These are phyloP conservation scores for Menura novaehollandiae DNA, from an alignment of 2,113 vertebrate species.

Conservation along the genomic window DNA sequence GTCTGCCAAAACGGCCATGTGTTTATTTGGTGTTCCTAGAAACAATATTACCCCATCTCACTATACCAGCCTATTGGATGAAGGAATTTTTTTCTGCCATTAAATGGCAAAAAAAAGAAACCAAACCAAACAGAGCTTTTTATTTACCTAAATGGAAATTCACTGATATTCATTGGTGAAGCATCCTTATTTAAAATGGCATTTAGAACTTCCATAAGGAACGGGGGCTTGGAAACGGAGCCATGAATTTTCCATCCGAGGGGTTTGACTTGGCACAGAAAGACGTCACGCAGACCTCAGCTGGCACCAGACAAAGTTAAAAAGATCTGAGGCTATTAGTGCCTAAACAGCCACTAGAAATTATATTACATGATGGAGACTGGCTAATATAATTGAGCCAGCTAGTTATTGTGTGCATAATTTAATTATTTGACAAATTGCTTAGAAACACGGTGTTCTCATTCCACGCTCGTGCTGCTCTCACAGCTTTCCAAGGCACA, in stretches of 20 bases:
- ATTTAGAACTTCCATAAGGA: constrained; percentile 20
- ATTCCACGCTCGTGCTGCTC: background rate
- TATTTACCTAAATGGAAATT: background rate
- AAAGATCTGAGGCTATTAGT: constrained; percentile 65
- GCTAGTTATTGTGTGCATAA: constrained; percentile 61
- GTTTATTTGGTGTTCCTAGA: background rate
- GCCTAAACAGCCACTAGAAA: constrained; percentile 65
- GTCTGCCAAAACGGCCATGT: background rate
- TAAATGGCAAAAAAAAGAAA: background rate
- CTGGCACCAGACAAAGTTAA: constrained; percentile 55
- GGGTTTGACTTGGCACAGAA: constrained; percentile 46
- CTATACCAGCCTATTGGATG: background rate
- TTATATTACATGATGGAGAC: constrained; percentile 63
- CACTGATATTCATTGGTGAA: background rate
- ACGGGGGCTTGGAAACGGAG: background rate
- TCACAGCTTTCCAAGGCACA: background rate
- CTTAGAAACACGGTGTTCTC: constrained; percentile 49
- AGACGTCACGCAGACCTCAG: constrained; percentile 13
- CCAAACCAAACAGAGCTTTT: background rate
- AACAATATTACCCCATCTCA: background rate
- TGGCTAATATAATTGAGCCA: constrained; percentile 64
- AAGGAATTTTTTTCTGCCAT: background rate
- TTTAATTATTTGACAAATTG: constrained; percentile 71
- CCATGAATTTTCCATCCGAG: constrained; percentile 44
- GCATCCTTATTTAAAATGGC: background rate